These are phyloP conservation scores for Theristicus caerulescens DNA, from an alignment of 2,113 vertebrate genomes.

Conservation along the genomic window DNA sequence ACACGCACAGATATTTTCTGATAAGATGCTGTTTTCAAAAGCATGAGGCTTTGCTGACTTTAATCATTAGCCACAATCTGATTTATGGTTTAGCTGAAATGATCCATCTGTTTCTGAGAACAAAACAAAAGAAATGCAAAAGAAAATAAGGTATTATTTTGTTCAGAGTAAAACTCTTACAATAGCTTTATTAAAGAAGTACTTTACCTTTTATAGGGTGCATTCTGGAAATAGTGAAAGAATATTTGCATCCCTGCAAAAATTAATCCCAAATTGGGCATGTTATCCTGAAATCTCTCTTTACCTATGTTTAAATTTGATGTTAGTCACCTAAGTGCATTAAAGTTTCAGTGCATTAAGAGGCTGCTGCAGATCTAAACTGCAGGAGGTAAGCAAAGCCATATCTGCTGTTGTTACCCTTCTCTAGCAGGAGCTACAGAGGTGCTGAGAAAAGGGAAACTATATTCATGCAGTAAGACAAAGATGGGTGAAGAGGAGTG, in stretches of 20 bases:
- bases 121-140: background rate
- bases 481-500: background rate
- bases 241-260: background rate
- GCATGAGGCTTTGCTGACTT: background rate
- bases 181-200: background rate
- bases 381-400: background rate
- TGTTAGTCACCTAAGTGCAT: background rate
- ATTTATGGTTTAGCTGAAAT: slow-evolving; percentile 31
- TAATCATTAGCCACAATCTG: background rate
- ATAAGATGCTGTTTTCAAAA: background rate
- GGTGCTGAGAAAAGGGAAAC: background rate
- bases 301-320: background rate
- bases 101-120: slow-evolving; percentile 15
- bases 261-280: background rate
- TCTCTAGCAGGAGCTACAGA: background rate
- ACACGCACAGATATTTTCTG: background rate
- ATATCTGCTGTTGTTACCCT: background rate
- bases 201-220: background rate
- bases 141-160: background rate
- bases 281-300: background rate
- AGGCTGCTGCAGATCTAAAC: background rate
- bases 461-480: too few species aligned
- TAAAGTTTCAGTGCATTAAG: background rate
- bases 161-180: background rate
- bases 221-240: background rate